Percentiles rank a stretch among this genome's conserved stretches.
phyloP scores from a whole-genome alignment of 1,140 invertebrate genomes.

The Zaprionus ghesquierei region DNA sequence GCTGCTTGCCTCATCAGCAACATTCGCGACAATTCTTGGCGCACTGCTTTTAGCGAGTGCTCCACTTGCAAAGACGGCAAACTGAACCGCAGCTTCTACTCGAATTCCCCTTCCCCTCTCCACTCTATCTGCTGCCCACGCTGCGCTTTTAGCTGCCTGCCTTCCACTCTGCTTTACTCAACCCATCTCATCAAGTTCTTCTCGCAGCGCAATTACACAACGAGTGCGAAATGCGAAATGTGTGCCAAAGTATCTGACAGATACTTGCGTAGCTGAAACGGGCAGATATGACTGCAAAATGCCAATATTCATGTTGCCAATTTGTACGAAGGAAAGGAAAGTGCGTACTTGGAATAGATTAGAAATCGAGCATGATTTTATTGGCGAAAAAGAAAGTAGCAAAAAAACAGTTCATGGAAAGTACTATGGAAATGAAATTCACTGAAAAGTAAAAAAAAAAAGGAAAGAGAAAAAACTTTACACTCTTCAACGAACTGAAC shows the following conservation, averaged over 20 bases:
- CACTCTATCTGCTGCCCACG: background rate
- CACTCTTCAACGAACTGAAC: background rate
- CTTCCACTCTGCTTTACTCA: background rate
- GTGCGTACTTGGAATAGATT: slow-evolving; percentile 13
- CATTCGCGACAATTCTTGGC: slow-evolving; percentile 74
- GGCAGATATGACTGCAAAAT: slow-evolving; percentile 43
- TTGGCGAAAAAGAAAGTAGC: background rate
- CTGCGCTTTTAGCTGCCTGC: slow-evolving; percentile 40
- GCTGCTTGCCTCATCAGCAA: slow-evolving; percentile 53
- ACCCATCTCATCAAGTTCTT: slow-evolving; percentile 39
- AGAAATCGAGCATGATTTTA: slow-evolving; percentile 1
- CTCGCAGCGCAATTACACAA: slow-evolving; percentile 66
- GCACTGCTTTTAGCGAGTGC: slow-evolving; percentile 59
- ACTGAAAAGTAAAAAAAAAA: background rate
- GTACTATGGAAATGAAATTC: background rate
- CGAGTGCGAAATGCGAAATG: slow-evolving; percentile 75
- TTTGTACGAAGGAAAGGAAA: too few relatives aligned
- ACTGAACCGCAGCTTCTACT: background rate
- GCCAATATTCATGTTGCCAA: slow-evolving; percentile 46
- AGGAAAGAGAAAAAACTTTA: background rate
- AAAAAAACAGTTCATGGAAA: background rate
- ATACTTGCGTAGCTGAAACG: slow-evolving; percentile 25
- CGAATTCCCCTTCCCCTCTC: background rate
- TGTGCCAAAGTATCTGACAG: slow-evolving; percentile 74
- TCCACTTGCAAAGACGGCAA: slow-evolving; percentile 40